Conservation (phyloP, 2,113 vertebrate genomes). For the Arothron firmamentum region DNA sequence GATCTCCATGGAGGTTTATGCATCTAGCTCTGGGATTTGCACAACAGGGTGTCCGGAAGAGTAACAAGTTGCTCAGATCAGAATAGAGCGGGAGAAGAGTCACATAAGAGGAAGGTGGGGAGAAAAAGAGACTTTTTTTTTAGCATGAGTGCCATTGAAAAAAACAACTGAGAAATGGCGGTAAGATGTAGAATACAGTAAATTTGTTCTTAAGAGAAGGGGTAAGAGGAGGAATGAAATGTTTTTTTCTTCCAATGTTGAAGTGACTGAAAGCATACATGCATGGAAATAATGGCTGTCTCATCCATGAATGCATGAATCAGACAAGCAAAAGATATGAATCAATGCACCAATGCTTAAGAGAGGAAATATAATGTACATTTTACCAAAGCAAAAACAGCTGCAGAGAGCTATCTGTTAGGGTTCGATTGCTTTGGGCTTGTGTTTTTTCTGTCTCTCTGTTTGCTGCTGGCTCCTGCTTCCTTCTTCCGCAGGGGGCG, state of each 20-base stretch:
- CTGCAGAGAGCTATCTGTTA: constrained; percentile 59
- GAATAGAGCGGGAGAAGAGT: background rate
- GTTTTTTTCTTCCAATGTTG: constrained; percentile 43
- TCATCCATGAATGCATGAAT: constrained; percentile 73
- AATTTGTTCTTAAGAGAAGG: background rate
- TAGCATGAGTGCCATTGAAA: background rate
- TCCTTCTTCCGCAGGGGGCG: too few relatives aligned
- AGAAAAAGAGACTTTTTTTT: background rate
- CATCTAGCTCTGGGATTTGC: background rate
- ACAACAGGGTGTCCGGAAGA: constrained; percentile 1
- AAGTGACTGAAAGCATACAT: constrained; percentile 50
- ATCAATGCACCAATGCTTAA: constrained; percentile 61
- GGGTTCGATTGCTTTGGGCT: too few relatives aligned
- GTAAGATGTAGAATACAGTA: constrained; percentile 3
- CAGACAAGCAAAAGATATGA: constrained; percentile 63
- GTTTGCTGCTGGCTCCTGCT: too few relatives aligned
- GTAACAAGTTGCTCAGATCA: constrained; percentile 4
- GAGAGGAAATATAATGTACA: background rate
- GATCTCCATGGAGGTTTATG: constrained; percentile 1
- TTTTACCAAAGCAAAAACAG: constrained; percentile 56
- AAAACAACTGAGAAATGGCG: constrained; percentile 4
- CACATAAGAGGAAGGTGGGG: constrained; percentile 4
- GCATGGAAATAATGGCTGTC: constrained; percentile 60
- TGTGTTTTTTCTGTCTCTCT: too few relatives aligned
- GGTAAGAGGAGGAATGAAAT: background rate